Conservation (phyloP, 2,113 vertebrate genomes). For the Oncorhynchus nerka region DNA sequence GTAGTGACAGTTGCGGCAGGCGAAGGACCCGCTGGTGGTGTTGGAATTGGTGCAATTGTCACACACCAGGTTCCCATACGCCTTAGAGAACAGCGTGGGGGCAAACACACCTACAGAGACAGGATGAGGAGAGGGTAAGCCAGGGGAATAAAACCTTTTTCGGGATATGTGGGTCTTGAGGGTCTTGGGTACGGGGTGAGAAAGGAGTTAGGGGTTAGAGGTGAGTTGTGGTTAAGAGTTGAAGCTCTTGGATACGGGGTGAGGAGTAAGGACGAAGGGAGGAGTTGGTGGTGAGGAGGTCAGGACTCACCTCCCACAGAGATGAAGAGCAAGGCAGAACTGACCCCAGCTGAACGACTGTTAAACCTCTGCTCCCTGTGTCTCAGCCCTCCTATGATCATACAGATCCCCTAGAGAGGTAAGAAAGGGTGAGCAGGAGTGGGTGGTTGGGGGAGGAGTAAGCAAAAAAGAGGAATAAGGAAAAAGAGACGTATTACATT, state of each 20-base stretch:
- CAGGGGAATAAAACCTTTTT: neutral
- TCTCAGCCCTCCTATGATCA: slow-evolving; percentile 85
- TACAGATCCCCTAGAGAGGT: slow-evolving; percentile 78
- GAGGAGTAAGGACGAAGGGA: neutral
- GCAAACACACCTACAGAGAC: slow-evolving; percentile 82
- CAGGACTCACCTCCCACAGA: slow-evolving; percentile 79
- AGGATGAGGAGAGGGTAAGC: neutral
- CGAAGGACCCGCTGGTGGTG: slow-evolving; percentile 65
- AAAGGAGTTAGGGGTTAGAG: neutral
- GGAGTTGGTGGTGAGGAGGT: neutral
- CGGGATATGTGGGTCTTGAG: no score
- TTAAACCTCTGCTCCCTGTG: slow-evolving; percentile 88
- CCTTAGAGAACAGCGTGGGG: slow-evolving; percentile 87
- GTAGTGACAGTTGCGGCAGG: slow-evolving; percentile 83
- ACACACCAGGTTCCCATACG: slow-evolving; percentile 84
- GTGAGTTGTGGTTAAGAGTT: neutral
- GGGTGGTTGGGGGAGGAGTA: no score
- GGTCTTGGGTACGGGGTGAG: neutral
- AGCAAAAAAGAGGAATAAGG: no score
- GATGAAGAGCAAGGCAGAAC: slow-evolving; percentile 83
- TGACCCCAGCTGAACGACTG: slow-evolving; percentile 82
- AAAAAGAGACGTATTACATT: neutral
- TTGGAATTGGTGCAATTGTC: slow-evolving; percentile 76
- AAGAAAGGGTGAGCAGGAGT: no score
- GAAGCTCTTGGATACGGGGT: neutral